These are phyloP conservation scores for Danio aesculapii DNA, from an alignment of 2,797 vertebrate species.

Conservation along the genomic window DNA sequence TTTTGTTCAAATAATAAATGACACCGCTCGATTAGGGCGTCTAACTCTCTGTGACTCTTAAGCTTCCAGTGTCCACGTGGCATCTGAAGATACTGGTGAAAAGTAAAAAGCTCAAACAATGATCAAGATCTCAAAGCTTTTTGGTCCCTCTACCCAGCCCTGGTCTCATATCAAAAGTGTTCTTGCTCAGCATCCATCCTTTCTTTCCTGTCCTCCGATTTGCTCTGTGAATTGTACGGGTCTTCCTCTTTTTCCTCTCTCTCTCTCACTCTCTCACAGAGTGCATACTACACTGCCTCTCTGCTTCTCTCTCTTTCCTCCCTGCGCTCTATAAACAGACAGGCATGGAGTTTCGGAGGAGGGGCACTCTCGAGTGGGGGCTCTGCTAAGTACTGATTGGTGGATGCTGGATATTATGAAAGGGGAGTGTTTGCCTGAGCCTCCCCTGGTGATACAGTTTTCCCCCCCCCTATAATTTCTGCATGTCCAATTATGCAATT, in stretches of 20 bases:
- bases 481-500: conserved; percentile 41
- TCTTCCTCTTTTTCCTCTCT: conserved; percentile 3
- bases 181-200: conserved; percentile 21
- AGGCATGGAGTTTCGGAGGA: conserved; percentile 63
- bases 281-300: conserved; percentile 30
- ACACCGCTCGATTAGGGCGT: neutral
- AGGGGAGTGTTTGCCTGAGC: conserved; percentile 61
- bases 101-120: neutral
- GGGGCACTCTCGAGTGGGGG: conserved; percentile 52
- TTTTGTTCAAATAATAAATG: conserved; percentile 13
- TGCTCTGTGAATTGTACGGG: conserved; percentile 23
- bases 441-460: conserved; percentile 23
- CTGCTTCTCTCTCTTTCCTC: conserved; percentile 40
- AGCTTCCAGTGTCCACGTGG: conserved; percentile 56
- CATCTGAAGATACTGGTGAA: conserved; percentile 21
- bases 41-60: conserved; percentile 20
- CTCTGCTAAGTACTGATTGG: conserved; percentile 69
- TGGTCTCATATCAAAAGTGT: neutral
- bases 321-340: conserved; percentile 56
- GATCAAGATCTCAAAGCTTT: conserved; percentile 2
- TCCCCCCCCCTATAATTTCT: conserved; percentile 3
- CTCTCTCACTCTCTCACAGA: conserved; percentile 14
- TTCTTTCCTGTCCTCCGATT: conserved; percentile 27
- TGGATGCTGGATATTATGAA: conserved; percentile 56
- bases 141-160: neutral